Conservation (phyloP, 2,113 vertebrate genomes). For the Paratilapia polleni region DNA sequence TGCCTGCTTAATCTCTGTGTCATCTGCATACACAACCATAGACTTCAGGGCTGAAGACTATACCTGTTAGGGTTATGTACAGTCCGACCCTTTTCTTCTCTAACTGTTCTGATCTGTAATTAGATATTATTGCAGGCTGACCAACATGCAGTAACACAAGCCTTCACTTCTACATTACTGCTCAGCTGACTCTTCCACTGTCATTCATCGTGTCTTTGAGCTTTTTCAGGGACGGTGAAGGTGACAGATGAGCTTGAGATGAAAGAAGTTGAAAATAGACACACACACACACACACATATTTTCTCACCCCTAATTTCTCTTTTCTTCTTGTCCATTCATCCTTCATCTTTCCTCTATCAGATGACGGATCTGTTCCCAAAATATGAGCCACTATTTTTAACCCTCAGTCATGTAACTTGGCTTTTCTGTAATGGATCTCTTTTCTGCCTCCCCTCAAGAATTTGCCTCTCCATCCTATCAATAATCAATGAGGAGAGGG, state of each 20-base stretch:
- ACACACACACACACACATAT: neutral
- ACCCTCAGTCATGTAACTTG: conserved; percentile 1
- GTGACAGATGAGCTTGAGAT: conserved; percentile 7
- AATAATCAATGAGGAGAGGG: conserved; percentile 67
- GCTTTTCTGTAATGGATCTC: conserved; percentile 58
- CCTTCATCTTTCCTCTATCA: neutral
- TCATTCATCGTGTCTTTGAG: conserved; percentile 8
- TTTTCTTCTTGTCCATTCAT: neutral
- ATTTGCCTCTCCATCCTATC: conserved; percentile 50
- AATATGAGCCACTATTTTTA: conserved; percentile 46
- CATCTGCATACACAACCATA: conserved; percentile 41
- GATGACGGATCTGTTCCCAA: conserved; percentile 25
- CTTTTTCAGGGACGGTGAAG: conserved; percentile 4
- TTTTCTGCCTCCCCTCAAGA: conserved; percentile 36
- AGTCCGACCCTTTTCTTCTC: neutral
- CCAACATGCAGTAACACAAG: conserved; percentile 60
- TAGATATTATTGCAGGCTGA: conserved; percentile 60
- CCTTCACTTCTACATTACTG: conserved; percentile 48
- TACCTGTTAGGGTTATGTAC: neutral
- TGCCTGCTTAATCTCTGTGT: conserved; percentile 32
- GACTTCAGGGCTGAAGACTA: neutral
- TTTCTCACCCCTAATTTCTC: neutral
- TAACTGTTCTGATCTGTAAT: conserved; percentile 63
- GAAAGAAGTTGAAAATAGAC: neutral
- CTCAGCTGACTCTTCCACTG: conserved; percentile 11